These are phyloP conservation scores for Diplogasteroides magnus DNA, from an alignment of 1,140 invertebrate species.

Conservation along the genomic window DNA sequence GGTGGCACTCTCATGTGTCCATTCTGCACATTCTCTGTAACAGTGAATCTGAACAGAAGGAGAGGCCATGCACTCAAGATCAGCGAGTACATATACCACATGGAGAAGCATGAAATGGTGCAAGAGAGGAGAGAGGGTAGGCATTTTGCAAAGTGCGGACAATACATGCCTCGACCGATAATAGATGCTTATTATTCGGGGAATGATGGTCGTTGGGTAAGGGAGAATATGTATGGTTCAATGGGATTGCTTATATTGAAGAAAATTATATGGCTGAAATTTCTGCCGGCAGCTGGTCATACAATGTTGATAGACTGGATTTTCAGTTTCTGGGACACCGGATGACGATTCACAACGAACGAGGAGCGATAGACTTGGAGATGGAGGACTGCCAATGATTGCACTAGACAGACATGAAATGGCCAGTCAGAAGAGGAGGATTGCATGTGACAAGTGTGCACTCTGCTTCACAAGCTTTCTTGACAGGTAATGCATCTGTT, in stretches of 20 bases:
- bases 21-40: slow-evolving; percentile 4
- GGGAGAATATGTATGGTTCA: neutral
- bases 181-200: neutral
- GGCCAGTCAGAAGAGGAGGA: neutral
- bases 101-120: slow-evolving; percentile 7
- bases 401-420: neutral
- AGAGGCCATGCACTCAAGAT: neutral
- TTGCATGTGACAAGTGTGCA: neutral
- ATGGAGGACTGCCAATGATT: neutral
- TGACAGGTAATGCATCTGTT: neutral
- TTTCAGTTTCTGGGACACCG: too few relatives aligned
- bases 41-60: neutral
- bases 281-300: neutral
- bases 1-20: slow-evolving; percentile 10
- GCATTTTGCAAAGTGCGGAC: neutral
- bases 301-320: neutral
- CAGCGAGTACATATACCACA: slow-evolving; percentile 4
- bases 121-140: neutral
- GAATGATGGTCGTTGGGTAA: too few relatives aligned
- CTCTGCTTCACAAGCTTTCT: neutral
- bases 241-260: too few relatives aligned
- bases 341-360: too few relatives aligned
- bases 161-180: neutral
- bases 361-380: neutral
- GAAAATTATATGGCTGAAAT: too few relatives aligned